Evolutionary conservation across 2,888 invertebrate genomes (phyloP).

Genomic region (Selenia dentaria): DNA sequence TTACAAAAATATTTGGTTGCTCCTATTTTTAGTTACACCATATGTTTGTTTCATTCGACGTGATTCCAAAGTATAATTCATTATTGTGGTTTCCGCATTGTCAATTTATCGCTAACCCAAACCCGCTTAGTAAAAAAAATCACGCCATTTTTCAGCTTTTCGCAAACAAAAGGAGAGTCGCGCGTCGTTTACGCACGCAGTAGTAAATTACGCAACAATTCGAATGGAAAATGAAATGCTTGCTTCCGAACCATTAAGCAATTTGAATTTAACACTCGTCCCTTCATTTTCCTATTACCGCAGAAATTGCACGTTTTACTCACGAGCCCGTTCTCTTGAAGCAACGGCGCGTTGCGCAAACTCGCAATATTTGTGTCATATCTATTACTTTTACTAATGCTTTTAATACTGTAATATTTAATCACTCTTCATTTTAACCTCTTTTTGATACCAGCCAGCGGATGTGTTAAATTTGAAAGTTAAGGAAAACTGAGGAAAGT

Average conservation of each 20-base stretch:
- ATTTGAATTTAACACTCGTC: conserved; percentile 83
- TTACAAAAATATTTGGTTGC: no score
- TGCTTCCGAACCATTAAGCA: conserved; percentile 80
- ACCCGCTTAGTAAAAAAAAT: conserved; percentile 21
- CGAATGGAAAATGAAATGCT: conserved; percentile 83
- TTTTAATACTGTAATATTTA: no score
- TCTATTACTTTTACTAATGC: no score
- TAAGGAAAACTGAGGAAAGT: no score
- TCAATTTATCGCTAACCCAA: conserved; percentile 21
- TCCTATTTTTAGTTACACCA: no score
- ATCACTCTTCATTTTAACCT: no score
- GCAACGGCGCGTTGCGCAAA: no score
- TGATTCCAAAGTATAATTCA: conserved; percentile 7
- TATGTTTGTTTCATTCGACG: no score
- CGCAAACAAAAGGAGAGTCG: conserved; percentile 65
- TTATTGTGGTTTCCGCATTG: conserved; percentile 10
- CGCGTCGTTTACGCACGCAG: conserved; percentile 68
- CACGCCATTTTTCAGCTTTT: conserved; percentile 47
- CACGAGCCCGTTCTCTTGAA: conserved; percentile 41
- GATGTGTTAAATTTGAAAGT: no score
- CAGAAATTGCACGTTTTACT: conserved; percentile 68
- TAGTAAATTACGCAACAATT: conserved; percentile 79
- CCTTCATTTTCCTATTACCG: conserved; percentile 80
- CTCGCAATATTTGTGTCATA: no score
- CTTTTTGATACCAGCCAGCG: no score